Evolutionary conservation across 1,140 invertebrate species (phyloP), one percentile per base, ranked within the genome.

Genomic region (Platyura marginata): DNA sequence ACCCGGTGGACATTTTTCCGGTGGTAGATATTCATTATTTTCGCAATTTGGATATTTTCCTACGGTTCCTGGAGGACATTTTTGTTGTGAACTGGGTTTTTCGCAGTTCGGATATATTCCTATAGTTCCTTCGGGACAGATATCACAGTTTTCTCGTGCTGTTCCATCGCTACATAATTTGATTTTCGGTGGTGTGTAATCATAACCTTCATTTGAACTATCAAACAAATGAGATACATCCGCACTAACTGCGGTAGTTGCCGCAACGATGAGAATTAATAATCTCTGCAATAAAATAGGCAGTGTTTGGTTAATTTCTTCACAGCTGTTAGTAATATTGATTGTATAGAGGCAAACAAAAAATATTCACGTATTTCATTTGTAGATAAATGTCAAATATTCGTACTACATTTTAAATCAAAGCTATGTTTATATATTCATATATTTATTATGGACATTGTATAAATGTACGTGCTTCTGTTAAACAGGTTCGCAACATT

Each of bases 201-300:
- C 34, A n/a, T 36, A 36, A 5, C 34, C 34, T 6, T 36, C 10
- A 42, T 19, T 19, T 11, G 9, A 9, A 5, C 8, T 10, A 16
- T 16, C 40, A n/a, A 34, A 21, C 15, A 43, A 46, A 32, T 41
- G 32, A 15, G n/a, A 19, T 9, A 44, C 4, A 21, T 39, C 35
- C 33, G 16, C 15, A 18, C 21, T 20, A 9, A 40, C 25, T 8
- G 13, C 39, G 21, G 15, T 9, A 8, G 10, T 19, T 9, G 32
- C 13, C 25, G 22, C 37, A 15, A 41, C 6, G 9, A 9, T 11
- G 22, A 40, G 41, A 23, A 25, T 42, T 8, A 25, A 11, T 20
- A 13, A 9, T 42, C 13, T 42, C 41, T 23, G 40, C 5, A 16
- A n/a, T n/a, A n/a, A n/a, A n/a, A n/a, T n/a, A n/a, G n/a, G n/a